Conservation (phyloP, 2,797 vertebrate species). For the Urophycis tenuis region DNA sequence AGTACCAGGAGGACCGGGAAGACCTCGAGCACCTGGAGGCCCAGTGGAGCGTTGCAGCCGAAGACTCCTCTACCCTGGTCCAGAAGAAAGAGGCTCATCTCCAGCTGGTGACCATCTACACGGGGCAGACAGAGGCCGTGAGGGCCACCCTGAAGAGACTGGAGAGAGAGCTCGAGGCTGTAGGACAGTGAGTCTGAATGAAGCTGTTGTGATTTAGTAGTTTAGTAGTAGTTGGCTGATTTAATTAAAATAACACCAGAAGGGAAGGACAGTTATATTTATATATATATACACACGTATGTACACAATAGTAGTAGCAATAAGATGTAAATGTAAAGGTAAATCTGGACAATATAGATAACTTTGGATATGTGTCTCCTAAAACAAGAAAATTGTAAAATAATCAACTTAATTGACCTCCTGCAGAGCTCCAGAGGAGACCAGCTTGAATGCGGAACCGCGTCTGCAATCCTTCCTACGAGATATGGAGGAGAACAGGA, state of each 20-base stretch:
- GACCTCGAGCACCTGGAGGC: constrained; percentile 36
- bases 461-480: constrained; percentile 67
- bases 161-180: constrained; percentile 67
- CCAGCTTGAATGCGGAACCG: constrained; percentile 64
- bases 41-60: constrained; percentile 67
- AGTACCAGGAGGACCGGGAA: constrained; percentile 27
- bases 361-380: not conserved
- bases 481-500: constrained; percentile 67
- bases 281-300: too few species aligned
- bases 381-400: not conserved
- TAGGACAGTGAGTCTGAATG: constrained; percentile 74
- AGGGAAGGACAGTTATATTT: too few species aligned
- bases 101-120: constrained; percentile 70
- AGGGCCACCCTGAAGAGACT: constrained; percentile 65
- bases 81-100: constrained; percentile 72
- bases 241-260: too few species aligned
- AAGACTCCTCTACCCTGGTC: constrained; percentile 68
- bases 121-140: constrained; percentile 58
- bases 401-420: constrained; percentile 8
- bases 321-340: too few species aligned
- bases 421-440: constrained; percentile 72
- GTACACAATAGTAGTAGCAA: too few species aligned
- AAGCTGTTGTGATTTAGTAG: not conserved
- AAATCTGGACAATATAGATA: too few species aligned
- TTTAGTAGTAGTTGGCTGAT: too few species aligned